Base-by-base conservation (phyloP, 2,888 invertebrate species). In the Meliscaeva auricollis region DNA sequence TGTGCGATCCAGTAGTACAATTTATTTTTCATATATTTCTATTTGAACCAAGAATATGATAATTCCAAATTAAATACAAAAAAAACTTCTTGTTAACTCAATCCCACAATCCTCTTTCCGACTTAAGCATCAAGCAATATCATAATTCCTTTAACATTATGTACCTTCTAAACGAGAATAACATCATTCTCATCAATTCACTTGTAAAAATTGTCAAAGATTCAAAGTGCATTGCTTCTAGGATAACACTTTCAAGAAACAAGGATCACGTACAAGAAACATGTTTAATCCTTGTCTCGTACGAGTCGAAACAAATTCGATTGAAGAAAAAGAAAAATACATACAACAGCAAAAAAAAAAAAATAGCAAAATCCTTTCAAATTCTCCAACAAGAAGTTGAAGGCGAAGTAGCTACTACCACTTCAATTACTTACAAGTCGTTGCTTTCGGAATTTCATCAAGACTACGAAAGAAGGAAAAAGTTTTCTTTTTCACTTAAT, bases 381-480 rank as follows among this genome's bases (percentile, higher is more conserved):
- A 38, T 52, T 74, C 68, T 60, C 68, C n/a, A 64, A 75, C 38
- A 64, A 64, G 56, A 64, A 64, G 56, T 54, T 56, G 69, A 56
- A 64, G 62, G 2, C 35, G 56, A 75, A 54, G 54, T 22, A 50
- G 20, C 9, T 20, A 8, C 48, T 9, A 3, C 5, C 52, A 58
- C 74, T 81, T 75, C 75, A 81, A 81, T 81, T 81, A 70, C 80
- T 70, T 70, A 50, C 75, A 81, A 75, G 64, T 75, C 80, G 69
- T 70, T 81, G 75, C 64, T 46, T 81, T 70, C 50, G 48, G 70
- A 64, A 70, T 64, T 68, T 52, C 17, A 50, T 56, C 52, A 46
- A 17, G 17, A 9, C 13, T 17, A 6, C 32, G n/a, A 38, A 30
- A 9, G 48, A 20, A 22, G n/a, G 22, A 41, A 75, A 70, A 75